Evolutionary conservation across 2,113 vertebrate genomes (phyloP).

Genomic region (Leiothrix lutea): DNA sequence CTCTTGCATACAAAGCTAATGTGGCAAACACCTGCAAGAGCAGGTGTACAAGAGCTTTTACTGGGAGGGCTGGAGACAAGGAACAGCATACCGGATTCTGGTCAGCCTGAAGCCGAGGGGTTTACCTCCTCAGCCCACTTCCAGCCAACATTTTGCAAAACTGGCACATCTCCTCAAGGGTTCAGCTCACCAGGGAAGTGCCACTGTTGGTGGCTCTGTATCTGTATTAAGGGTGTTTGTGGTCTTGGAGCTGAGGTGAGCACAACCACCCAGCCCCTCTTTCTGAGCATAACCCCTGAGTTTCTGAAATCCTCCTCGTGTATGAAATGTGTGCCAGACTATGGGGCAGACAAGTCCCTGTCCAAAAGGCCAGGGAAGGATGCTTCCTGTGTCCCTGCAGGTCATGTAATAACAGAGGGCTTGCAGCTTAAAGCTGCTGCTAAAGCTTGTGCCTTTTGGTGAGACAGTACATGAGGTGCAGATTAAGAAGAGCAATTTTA

Average conservation of each 20-base stretch:
- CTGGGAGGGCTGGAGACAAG: neutral
- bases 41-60: neutral
- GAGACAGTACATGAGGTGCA: neutral
- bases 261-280: rapidly evolving
- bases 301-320: neutral
- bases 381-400: neutral
- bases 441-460: neutral
- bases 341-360: neutral
- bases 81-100: neutral
- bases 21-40: neutral
- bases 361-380: neutral
- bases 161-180: neutral
- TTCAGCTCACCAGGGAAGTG: neutral
- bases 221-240: no score
- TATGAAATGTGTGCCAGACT: neutral
- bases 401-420: neutral
- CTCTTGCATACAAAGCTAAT: neutral
- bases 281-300: rapidly evolving
- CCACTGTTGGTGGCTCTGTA: neutral
- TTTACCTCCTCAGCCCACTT: neutral
- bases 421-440: neutral
- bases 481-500: neutral
- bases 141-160: neutral
- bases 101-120: neutral
- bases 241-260: neutral